Base-by-base conservation (phyloP, 2,888 invertebrate genomes). In the Mellilla xanthometata region DNA sequence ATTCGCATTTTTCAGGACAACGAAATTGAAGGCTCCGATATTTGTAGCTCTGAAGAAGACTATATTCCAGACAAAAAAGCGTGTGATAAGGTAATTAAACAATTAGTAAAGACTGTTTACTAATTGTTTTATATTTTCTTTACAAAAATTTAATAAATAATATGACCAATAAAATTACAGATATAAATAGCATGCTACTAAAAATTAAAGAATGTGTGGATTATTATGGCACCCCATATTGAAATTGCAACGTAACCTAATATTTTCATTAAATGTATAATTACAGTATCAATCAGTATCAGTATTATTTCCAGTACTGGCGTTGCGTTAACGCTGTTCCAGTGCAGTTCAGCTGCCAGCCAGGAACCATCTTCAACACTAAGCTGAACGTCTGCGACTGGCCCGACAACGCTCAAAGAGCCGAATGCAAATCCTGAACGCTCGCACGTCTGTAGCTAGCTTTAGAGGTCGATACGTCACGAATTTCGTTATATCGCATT, bases 241-340 rank as follows among this genome's bases (percentile, higher is more conserved):
- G n/a, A n/a, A n/a, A n/a, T n/a, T n/a, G n/a, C n/a, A n/a, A n/a
- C n/a, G n/a, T n/a, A n/a, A n/a, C n/a, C n/a, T n/a, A n/a, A n/a
- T n/a, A n/a, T n/a, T n/a, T n/a, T n/a, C n/a, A n/a, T n/a, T n/a
- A n/a, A n/a, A n/a, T n/a, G n/a, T n/a, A n/a, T n/a, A n/a, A n/a
- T 1, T 19, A 19, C 9, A 22, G 11, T 1, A 4, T 19, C 19
- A 3, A 19, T 4, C 3, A 19, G 19, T 19, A 19, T 19, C 3
- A 12, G 10, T 39, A 11, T 51, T 53, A 56, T 60, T 56, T 69
- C 66, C 35, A 96, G 96, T 97, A 96, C 67, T 96, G 95, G 87
- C 93, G 96, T 49, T 97, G 97, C 72, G 94, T 95, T 12, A 93
- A 95, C 72, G 96, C 95, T 3, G 93, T 93, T 66, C 93, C 94